Conservation (phyloP, 2,797 vertebrate genomes). For the Phataginus tricuspis region DNA sequence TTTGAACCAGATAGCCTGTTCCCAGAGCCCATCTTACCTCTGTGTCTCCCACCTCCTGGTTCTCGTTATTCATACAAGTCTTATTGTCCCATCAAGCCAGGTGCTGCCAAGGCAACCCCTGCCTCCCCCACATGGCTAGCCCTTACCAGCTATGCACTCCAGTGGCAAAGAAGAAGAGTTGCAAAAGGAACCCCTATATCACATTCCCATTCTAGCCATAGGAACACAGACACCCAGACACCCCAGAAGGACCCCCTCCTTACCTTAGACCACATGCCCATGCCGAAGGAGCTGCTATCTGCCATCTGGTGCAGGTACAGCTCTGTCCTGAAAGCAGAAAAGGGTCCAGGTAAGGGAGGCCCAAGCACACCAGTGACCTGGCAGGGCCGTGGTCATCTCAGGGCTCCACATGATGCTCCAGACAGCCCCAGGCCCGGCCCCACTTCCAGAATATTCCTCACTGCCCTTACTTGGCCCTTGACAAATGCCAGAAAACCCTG, state of each 20-base stretch:
- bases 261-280: slow-evolving; percentile 91
- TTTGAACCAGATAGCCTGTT: not conserved
- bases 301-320: slow-evolving; percentile 92
- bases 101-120: not conserved
- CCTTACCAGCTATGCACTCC: not conserved
- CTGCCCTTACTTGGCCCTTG: not conserved
- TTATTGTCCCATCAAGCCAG: not conserved
- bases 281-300: slow-evolving; percentile 91
- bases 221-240: not conserved
- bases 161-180: not conserved
- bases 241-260: not conserved
- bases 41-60: accelerated
- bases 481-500: not conserved
- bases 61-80: not conserved
- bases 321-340: slow-evolving; percentile 87
- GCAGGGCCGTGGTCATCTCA: accelerated
- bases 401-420: accelerated
- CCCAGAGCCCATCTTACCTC: not conserved
- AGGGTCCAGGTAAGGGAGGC: not conserved
- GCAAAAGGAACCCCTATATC: not conserved
- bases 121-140: not conserved
- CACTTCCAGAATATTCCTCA: not conserved
- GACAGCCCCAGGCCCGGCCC: not conserved
- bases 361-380: not conserved
- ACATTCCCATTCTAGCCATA: not conserved